Evolutionary conservation across 2,113 vertebrate species (phyloP).

Genomic region (Psophia crepitans): DNA sequence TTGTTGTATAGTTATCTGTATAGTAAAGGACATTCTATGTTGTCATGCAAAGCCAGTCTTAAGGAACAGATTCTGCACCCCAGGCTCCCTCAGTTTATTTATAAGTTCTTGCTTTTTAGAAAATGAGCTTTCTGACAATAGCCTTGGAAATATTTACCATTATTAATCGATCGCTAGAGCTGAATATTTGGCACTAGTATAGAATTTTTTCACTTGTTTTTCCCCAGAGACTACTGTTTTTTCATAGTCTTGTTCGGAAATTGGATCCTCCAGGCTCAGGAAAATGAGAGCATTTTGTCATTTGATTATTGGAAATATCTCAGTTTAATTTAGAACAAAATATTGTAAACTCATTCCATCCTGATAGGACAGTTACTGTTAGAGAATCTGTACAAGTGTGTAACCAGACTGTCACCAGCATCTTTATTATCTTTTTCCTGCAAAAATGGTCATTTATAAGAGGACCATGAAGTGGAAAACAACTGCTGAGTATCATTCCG

Average conservation of each 20-base stretch:
- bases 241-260: background rate
- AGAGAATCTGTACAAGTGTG: background rate
- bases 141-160: constrained; percentile 21
- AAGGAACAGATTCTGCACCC: constrained; percentile 70
- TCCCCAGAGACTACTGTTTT: background rate
- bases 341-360: background rate
- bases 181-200: background rate
- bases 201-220: background rate
- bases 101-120: background rate
- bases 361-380: background rate
- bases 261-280: background rate
- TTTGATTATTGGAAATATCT: constrained; percentile 5
- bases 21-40: constrained; percentile 68
- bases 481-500: background rate
- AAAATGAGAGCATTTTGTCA: background rate
- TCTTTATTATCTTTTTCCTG: background rate
- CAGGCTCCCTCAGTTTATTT: background rate
- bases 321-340: background rate
- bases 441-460: background rate
- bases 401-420: background rate
- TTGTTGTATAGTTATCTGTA: constrained; percentile 63
- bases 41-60: constrained; percentile 79
- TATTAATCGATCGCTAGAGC: background rate
- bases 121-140: background rate
- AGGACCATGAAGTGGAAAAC: background rate